These are phyloP conservation scores for Erpornis zantholeuca DNA, from an alignment of 2,113 vertebrate genomes.

Conservation along the genomic window DNA sequence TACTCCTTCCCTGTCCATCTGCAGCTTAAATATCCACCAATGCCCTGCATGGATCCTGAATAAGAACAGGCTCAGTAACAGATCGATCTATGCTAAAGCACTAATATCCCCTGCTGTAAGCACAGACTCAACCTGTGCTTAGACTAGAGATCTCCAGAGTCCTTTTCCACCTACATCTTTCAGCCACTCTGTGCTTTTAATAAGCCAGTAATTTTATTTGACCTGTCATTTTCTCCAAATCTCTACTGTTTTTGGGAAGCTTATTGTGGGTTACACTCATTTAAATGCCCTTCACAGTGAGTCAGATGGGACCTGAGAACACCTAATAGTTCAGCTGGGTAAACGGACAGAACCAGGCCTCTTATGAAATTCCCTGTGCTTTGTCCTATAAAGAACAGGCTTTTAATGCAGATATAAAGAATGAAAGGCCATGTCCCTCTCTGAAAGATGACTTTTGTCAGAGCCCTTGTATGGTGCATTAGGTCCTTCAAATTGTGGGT, in stretches of 20 bases:
- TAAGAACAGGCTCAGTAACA: background rate
- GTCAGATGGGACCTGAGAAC: background rate
- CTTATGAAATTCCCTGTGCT: background rate
- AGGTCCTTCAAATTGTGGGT: background rate
- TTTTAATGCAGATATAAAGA: background rate
- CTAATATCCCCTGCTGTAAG: background rate
- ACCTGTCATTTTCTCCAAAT: constrained; percentile 39
- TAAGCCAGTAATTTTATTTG: constrained; percentile 47
- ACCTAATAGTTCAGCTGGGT: background rate
- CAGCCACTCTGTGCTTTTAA: constrained; percentile 30
- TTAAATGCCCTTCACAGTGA: constrained; percentile 5
- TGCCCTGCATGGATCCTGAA: background rate
- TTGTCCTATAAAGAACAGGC: background rate
- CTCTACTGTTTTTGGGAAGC: constrained; percentile 11
- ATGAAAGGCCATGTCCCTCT: background rate
- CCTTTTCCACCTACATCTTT: constrained; percentile 28
- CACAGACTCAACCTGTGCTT: background rate
- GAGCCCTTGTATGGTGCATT: background rate
- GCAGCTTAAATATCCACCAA: background rate
- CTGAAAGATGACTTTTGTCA: background rate
- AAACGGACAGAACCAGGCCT: background rate
- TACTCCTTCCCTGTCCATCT: background rate
- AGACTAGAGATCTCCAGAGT: constrained; percentile 13
- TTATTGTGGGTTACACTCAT: constrained; percentile 25
- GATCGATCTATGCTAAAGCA: background rate